phyloP scores from a whole-genome alignment of 2,888 invertebrate species.

The Conops quadrifasciatus region DNA sequence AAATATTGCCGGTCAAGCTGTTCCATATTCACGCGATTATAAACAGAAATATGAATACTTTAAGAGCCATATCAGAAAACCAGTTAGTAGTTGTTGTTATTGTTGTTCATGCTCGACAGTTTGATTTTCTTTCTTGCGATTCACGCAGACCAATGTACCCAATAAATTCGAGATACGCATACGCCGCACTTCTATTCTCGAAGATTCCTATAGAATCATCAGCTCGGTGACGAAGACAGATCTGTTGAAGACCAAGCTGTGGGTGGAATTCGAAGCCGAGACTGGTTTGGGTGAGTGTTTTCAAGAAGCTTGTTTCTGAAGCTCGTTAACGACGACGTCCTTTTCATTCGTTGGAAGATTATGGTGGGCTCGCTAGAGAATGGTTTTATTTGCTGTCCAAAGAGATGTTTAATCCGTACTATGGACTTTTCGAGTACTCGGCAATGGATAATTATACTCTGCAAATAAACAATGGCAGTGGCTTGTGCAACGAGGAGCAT shows the following conservation, averaged over 20 bases:
- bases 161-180: conserved; percentile 98
- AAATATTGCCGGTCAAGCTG: conserved; percentile 96
- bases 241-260: conserved; percentile 94
- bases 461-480: conserved; percentile 98
- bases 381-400: conserved; percentile 99
- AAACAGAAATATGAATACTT: conserved; percentile 99
- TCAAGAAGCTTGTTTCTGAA: background rate
- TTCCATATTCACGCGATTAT: conserved; percentile 98
- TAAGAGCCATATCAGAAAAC: conserved; percentile 94
- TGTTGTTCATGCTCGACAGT: background rate
- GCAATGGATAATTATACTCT: conserved; percentile 99
- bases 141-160: conserved; percentile 85
- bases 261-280: conserved; percentile 99
- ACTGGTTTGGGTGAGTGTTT: conserved; percentile 76
- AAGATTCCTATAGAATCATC: conserved; percentile 96
- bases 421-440: conserved; percentile 98
- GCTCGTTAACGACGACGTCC: background rate
- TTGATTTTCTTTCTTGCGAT: conserved; percentile 5
- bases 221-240: conserved; percentile 90
- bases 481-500: conserved; percentile 97
- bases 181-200: conserved; percentile 88
- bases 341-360: conserved; percentile 72
- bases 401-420: conserved; percentile 99
- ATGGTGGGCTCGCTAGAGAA: conserved; percentile 95
- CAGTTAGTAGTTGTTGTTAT: conserved; percentile 68